Evolutionary conservation across 2,113 vertebrate genomes (phyloP).

Genomic region (Gorilla gorilla): DNA sequence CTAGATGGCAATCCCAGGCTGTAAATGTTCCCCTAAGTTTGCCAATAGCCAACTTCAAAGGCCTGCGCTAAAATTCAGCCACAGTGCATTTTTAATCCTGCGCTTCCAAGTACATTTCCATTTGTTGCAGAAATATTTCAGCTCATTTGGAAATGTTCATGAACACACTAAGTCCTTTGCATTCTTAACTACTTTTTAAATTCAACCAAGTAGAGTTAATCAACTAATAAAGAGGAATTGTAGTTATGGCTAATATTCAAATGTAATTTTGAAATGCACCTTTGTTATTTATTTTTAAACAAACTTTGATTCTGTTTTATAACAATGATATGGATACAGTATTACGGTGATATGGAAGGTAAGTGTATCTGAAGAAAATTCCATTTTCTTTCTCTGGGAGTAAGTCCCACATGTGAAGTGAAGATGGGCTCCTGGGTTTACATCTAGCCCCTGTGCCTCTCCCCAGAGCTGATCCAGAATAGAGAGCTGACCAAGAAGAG

Average conservation of each 20-base stretch:
- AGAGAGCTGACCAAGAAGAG: not conserved
- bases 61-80: not conserved
- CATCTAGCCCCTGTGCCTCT: fast-evolving
- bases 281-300: not conserved
- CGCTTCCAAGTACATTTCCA: conserved; percentile 8
- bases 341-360: not conserved
- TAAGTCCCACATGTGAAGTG: fast-evolving
- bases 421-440: not conserved
- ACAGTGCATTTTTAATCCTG: not conserved
- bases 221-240: not conserved
- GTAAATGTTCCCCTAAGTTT: conserved; percentile 54
- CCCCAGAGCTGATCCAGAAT: not conserved
- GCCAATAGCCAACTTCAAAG: not conserved
- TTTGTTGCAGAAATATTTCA: conserved; percentile 28
- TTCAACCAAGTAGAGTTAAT: not conserved
- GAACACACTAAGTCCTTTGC: not conserved
- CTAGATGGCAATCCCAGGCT: conserved; percentile 83
- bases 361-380: not conserved
- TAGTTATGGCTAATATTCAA: not conserved
- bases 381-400: not conserved
- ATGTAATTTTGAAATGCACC: not conserved
- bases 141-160: conserved; percentile 3
- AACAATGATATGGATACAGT: not conserved
- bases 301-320: not conserved
- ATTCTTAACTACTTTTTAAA: conserved; percentile 15